Evolutionary conservation across 2,888 invertebrate species (phyloP), one percentile per base, ranked within the genome.

Genomic region (Coelinius sp.): DNA sequence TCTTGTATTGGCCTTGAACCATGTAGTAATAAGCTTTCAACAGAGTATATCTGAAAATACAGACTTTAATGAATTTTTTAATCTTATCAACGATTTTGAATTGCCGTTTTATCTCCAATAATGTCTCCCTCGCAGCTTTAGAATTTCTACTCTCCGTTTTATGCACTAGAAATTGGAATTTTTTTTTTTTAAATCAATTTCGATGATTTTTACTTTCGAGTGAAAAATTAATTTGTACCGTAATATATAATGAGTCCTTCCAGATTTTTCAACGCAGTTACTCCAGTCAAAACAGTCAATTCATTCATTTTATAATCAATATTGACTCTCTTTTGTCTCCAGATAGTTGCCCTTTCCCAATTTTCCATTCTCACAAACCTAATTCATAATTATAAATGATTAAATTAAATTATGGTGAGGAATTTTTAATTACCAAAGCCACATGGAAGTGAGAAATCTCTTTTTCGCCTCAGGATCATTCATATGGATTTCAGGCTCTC

Each of bases 361-460:
- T 90, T 89, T 25, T 89, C 89, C 46, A 88, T 88, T 78, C 92
- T 86, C 12, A 92, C 83, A 31, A 90, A 90, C 89, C 92, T 92
- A 63, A n/a, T 64, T 68, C 65, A 14, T 65, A 27, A 70, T 44
- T 7, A 35, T 24, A 59, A 8, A 25, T 65, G 22, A 41, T 22
- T 52, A n/a, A 8, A 49, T n/a, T 64, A 22, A 65, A 68, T 63
- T 46, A 68, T 66, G 68, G 20, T 10, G 46, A 17, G 7, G 10
- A 62, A 20, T 17, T 20, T 27, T 17, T 27, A 35, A 17, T 62
- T 85, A 92, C 92, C 92, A 89, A 25, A 92, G 86, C 92, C 92
- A 92, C 89, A 92, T 90, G 56, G 87, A 87, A 5, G 89, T 89
- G 71, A 90, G 90, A 78, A 91, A 91, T 80, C 91, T 88, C 81